Conservation (phyloP, 2,888 invertebrate genomes). For the Cylindroiulus punctatus region DNA sequence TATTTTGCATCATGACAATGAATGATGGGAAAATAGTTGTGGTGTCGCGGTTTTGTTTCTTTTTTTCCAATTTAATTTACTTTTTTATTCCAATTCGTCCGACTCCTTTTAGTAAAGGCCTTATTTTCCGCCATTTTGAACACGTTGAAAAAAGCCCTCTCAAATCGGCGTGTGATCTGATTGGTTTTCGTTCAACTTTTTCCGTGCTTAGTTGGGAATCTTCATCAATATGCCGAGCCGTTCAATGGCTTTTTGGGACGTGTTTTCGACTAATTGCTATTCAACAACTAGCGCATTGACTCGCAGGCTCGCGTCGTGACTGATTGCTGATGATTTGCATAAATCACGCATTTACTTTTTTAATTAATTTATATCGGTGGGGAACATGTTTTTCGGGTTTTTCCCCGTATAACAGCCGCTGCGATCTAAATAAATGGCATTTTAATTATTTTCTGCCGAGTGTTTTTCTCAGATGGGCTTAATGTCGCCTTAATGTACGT, state of each 20-base stretch:
- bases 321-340: slow-evolving; percentile 22
- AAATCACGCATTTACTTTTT: background rate
- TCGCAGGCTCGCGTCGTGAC: background rate
- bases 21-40: slow-evolving; percentile 52
- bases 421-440: background rate
- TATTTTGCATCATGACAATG: slow-evolving; percentile 47
- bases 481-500: too few species aligned
- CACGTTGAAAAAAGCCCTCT: background rate
- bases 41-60: slow-evolving; percentile 48
- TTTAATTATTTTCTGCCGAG: background rate
- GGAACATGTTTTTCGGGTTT: background rate
- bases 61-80: slow-evolving; percentile 48
- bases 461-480: background rate
- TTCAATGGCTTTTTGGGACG: background rate
- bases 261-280: slow-evolving; percentile 30
- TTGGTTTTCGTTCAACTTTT: slow-evolving; percentile 12
- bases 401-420: background rate
- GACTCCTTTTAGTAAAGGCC: background rate
- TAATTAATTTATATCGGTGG: slow-evolving; percentile 12
- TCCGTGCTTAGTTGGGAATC: background rate
- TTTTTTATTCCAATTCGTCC: background rate
- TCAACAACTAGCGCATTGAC: background rate
- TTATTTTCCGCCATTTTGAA: slow-evolving; percentile 14
- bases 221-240: background rate
- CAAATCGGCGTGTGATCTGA: slow-evolving; percentile 12